Evolutionary conservation across 2,113 vertebrate species (phyloP), one percentile per base, ranked within the genome.

Genomic region (Podocnemis expansa): DNA sequence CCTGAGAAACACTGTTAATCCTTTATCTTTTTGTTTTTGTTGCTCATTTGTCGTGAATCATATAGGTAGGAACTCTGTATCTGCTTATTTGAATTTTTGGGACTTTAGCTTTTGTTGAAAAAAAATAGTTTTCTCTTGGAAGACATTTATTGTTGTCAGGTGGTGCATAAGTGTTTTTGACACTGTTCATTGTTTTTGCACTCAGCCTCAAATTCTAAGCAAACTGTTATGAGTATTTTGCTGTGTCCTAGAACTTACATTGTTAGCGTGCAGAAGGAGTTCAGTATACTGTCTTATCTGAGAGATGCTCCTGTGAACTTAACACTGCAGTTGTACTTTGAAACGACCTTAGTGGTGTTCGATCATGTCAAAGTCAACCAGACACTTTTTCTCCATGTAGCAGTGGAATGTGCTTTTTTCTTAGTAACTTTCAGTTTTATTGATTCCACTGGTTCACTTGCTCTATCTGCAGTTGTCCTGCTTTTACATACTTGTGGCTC

Each of bases 361-460:
- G 34, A 51, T 88, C 80, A 86, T 86, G 45, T 88, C 22, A 6
- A 60, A 95, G n/a, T 51, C 83, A 43, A 87, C 41, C 34, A 84
- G 80, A 5, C 84, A 6, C 56, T 83, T 91, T 89, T 52, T 38
- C 80, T 97, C 85, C 22, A 80, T 73, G 75, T 67, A 63, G 67
- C 56, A 85, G 7, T 81, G 9, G 27, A 88, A 60, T 91, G 58
- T 55, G 31, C 8, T 81, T 93, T 89, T 51, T 88, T 41, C 41
- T 89, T 91, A 38, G 49, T 10, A 78, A n/a, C 41, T 91, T 95
- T 95, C 89, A n/a, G 2, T 86, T 96, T 97, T 87, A 47, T 93
- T 94, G 80, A 75, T 93, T 91, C 76, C 45, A 3, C 22, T 76
- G 31, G 29, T 86, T 93, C 82, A 14, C 63, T 94, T 95, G 54